phyloP scores from a whole-genome alignment of 92 coral and sea anemone genomes.

The Galaxea fascicularis region DNA sequence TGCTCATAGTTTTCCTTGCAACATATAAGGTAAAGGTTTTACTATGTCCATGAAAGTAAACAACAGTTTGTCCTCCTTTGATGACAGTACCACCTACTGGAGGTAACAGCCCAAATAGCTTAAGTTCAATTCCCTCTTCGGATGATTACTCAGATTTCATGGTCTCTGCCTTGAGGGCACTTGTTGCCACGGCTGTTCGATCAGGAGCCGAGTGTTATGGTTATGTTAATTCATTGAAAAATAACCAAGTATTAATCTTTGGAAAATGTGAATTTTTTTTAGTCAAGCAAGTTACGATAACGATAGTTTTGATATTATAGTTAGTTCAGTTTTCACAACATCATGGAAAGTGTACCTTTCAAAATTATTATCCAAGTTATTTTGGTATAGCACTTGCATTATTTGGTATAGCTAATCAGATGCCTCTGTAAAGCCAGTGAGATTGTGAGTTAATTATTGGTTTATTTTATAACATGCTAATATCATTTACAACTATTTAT shows the following conservation, averaged over 20 bases:
- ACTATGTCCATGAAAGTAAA: no score
- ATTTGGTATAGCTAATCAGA: no score
- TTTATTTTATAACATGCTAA: not conserved
- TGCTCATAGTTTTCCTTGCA: not conserved
- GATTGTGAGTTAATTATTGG: no score
- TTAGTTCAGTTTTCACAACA: no score
- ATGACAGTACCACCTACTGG: not conserved
- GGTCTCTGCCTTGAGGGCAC: slow-evolving; percentile 12
- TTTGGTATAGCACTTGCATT: no score
- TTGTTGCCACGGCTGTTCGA: slow-evolving; percentile 24
- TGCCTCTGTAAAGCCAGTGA: no score
- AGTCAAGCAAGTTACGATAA: no score
- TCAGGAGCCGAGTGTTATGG: not conserved
- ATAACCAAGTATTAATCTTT: not conserved
- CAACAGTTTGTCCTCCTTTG: not conserved
- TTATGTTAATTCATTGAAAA: not conserved
- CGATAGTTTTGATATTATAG: no score
- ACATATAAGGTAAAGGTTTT: not conserved
- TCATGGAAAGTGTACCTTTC: no score
- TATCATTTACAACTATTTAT: not conserved
- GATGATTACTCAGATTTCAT: not conserved
- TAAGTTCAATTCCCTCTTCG: not conserved
- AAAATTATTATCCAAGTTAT: no score
- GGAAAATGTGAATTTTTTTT: not conserved
- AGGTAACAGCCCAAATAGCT: not conserved